Base-by-base conservation (phyloP, 2,113 vertebrate genomes). In the Equus quagga region DNA sequence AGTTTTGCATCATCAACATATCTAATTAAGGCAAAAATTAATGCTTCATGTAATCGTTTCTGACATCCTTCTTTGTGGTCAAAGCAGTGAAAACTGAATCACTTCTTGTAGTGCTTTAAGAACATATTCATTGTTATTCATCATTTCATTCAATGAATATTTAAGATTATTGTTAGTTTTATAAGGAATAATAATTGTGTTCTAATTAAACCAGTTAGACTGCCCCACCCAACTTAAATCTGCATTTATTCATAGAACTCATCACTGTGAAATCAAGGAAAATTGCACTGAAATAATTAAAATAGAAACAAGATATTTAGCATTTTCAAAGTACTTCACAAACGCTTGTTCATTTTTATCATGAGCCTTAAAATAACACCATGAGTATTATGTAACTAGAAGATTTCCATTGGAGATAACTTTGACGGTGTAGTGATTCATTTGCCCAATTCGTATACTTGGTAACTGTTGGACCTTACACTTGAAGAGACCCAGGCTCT, bases 241-340 rank as follows among this genome's bases (percentile, higher is more conserved):
- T 8, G n/a, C 8, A 36, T 97, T 97, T 80, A 41, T 94, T 94
- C 51, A n/a, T 79, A 54, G 1, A 3, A 54, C 14, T 64, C 60
- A 79, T 82, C 60, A 75, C 13, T 79, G 21, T 64, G 58, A 96
- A 97, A 90, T 56, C n/a, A 81, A 93, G 18, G 11, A 75, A 67
- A 95, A 81, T 78, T 58, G 33, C 4, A 72, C 33, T 67, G 41
- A 94, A 67, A 82, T 82, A 62, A 75, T 78, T 73, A 82, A 86
- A 82, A 62, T n/a, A 49, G 15, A 65, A 70, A 54, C 78, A 33
- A 90, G 81, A 70, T 93, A 73, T 79, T 96, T 88, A 67, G 14
- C 36, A 94, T 14, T 60, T 87, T 36, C 54, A 70, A 72, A 92
- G 5, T 84, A 54, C 14, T 60, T 78, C 33, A 75, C 41, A 92